Conservation (phyloP, 2,888 invertebrate genomes). For the Dynastes grantii region DNA sequence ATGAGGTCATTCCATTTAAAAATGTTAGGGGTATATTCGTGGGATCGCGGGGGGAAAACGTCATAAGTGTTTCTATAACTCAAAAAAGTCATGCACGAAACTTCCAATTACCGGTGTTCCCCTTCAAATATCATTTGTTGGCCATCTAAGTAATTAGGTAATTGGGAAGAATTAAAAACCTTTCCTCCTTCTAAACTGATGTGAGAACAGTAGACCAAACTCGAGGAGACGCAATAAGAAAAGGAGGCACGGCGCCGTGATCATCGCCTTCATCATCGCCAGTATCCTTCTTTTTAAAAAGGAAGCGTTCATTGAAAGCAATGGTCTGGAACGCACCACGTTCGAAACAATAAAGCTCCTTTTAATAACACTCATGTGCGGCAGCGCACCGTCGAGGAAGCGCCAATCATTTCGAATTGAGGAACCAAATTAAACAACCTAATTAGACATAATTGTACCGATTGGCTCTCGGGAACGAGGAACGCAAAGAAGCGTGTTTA, state of each 20-base stretch:
- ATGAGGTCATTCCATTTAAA: too few species aligned
- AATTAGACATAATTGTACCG: slow-evolving; percentile 44
- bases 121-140: too few species aligned
- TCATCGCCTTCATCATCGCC: slow-evolving; percentile 33
- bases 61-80: too few species aligned
- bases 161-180: slow-evolving; percentile 21
- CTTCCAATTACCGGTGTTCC: too few species aligned
- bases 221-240: slow-evolving; percentile 10
- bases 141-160: slow-evolving; percentile 7
- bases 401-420: slow-evolving; percentile 47
- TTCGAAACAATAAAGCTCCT: slow-evolving; percentile 43
- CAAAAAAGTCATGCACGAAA: too few species aligned
- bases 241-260: slow-evolving; percentile 38
- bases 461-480: slow-evolving; percentile 30
- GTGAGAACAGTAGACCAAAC: slow-evolving; percentile 17
- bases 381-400: slow-evolving; percentile 29
- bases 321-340: slow-evolving; percentile 57
- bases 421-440: slow-evolving; percentile 46
- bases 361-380: slow-evolving; percentile 28
- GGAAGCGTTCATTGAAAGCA: slow-evolving; percentile 60
- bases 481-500: slow-evolving; percentile 14
- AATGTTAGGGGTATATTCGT: too few species aligned
- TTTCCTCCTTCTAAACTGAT: slow-evolving; percentile 28
- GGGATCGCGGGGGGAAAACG: too few species aligned
- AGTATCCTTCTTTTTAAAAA: slow-evolving; percentile 57